phyloP scores from a whole-genome alignment of 2,797 vertebrate genomes.

The Coracias cyanogaster region DNA sequence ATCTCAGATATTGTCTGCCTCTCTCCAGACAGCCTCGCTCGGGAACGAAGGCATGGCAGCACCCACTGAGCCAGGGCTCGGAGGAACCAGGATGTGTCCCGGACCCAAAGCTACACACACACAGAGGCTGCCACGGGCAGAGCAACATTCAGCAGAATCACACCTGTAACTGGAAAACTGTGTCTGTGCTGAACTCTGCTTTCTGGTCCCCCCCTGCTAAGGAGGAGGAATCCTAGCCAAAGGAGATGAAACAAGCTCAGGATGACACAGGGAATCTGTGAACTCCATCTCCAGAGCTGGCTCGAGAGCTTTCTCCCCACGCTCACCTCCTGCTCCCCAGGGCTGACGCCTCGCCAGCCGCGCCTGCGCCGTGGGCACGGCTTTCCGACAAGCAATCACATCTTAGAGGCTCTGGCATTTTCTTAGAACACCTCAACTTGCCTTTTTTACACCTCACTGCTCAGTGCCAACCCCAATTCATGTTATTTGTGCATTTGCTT shows the following conservation, averaged over 20 bases:
- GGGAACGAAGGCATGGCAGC: not conserved
- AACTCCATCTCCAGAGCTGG: accelerated
- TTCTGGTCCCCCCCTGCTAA: accelerated
- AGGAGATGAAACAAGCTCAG: accelerated
- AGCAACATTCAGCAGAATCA: accelerated
- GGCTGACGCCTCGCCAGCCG: not conserved
- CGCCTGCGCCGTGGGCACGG: not conserved
- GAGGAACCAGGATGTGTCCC: not conserved
- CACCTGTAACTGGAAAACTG: accelerated
- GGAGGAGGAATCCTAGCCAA: not conserved
- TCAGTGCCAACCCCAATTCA: slow-evolving; percentile 80
- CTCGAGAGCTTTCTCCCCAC: not conserved
- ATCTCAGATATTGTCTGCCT: not conserved
- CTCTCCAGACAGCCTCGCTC: not conserved
- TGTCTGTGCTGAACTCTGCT: not conserved
- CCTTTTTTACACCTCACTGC: slow-evolving; percentile 82
- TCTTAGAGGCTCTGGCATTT: slow-evolving; percentile 64
- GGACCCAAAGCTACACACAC: accelerated
- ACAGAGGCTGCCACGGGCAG: accelerated
- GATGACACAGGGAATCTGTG: accelerated
- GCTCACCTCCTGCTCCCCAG: not conserved
- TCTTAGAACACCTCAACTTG: slow-evolving; percentile 80
- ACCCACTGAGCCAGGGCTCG: accelerated
- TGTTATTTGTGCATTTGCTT: slow-evolving; percentile 80
- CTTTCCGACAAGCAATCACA: slow-evolving; percentile 49